These are phyloP conservation scores for Aporrectodea caliginosa DNA, from an alignment of 1,140 invertebrate genomes.

Conservation along the genomic window DNA sequence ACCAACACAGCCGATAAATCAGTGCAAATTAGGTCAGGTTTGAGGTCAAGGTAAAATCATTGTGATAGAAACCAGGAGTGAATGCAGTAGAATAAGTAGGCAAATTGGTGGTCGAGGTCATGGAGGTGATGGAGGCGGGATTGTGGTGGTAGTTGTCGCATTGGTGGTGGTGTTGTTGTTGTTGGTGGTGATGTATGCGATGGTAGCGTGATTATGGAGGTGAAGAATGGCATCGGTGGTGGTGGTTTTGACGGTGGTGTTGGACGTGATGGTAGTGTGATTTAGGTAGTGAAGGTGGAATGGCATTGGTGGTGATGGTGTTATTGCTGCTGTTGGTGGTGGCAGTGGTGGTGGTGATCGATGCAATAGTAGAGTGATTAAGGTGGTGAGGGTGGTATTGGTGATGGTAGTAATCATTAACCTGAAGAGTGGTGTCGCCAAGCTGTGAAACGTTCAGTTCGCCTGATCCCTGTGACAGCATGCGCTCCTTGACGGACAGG, in stretches of 20 bases:
- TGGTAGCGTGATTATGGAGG: background rate
- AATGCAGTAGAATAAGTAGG: too few species aligned
- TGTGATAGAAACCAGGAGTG: too few species aligned
- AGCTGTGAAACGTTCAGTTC: background rate
- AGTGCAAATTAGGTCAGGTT: too few species aligned
- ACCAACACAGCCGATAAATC: too few species aligned
- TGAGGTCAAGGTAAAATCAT: too few species aligned
- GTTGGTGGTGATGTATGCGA: too few species aligned
- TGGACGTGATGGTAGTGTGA: background rate
- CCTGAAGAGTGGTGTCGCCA: background rate
- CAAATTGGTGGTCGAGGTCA: too few species aligned
- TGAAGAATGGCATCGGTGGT: background rate
- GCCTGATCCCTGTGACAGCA: background rate
- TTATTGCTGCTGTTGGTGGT: background rate
- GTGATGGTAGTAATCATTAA: background rate
- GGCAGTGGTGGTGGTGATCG: background rate
- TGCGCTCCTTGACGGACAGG: background rate
- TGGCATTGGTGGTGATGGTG: background rate
- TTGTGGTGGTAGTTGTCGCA: too few species aligned
- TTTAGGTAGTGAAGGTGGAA: background rate
- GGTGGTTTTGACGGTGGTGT: background rate
- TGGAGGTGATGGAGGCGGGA: too few species aligned
- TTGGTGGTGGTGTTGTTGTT: too few species aligned
- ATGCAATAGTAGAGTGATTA: background rate
- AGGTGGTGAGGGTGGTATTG: background rate